phyloP scores from a whole-genome alignment of 2,888 invertebrate species.

The Xestobium rufovillosum region DNA sequence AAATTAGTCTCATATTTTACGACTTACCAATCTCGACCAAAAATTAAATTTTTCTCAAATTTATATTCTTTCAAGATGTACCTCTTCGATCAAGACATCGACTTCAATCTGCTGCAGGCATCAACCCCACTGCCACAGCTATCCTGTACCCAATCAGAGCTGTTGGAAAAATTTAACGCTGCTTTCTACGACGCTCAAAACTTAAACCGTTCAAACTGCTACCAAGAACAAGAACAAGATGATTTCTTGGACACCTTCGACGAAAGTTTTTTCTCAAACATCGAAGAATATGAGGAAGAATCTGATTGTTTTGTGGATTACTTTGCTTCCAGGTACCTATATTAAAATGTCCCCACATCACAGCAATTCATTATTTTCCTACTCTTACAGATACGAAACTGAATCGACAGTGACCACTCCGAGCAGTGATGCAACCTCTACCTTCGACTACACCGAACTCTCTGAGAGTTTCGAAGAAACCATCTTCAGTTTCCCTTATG shows the following conservation, averaged over 20 bases:
- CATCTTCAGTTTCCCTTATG: conserved; percentile 9
- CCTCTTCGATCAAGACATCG: too few relatives aligned
- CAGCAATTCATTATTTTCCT: too few relatives aligned
- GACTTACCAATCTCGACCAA: too few relatives aligned
- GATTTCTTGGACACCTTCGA: conserved; percentile 32
- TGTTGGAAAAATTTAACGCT: conserved; percentile 41
- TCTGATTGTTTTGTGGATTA: conserved; percentile 30
- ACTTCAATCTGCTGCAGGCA: too few relatives aligned
- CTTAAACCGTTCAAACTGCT: conserved; percentile 20
- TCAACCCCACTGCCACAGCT: too few relatives aligned
- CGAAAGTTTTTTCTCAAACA: conserved; percentile 17
- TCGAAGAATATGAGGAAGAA: conserved; percentile 16
- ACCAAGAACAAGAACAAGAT: conserved; percentile 17
- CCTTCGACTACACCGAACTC: conserved; percentile 38
- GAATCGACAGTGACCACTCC: conserved; percentile 22
- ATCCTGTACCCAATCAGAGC: conserved; percentile 38
- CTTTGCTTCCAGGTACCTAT: background rate
- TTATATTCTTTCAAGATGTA: too few relatives aligned
- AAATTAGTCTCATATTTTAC: too few relatives aligned
- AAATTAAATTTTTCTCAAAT: too few relatives aligned
- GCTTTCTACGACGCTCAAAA: conserved; percentile 42
- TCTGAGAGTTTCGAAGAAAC: conserved; percentile 30
- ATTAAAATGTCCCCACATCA: too few relatives aligned
- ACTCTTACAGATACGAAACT: too few relatives aligned
- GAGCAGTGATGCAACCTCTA: conserved; percentile 23